Base-by-base conservation (phyloP, 2,888 invertebrate species). In the Cephalotes varians region DNA sequence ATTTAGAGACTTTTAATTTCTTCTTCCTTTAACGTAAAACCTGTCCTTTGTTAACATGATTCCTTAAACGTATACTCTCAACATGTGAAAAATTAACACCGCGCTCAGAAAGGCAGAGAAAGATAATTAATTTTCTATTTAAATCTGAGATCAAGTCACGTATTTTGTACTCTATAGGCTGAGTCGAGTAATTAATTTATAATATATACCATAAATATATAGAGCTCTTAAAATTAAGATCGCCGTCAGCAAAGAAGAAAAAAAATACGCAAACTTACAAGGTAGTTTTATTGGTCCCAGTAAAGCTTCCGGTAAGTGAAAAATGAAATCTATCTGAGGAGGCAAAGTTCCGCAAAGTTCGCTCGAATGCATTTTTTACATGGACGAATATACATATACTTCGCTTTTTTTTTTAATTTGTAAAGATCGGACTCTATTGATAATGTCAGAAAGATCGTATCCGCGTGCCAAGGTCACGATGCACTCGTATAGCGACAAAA, bases 101-200 rank as follows among this genome's bases (percentile, higher is more conserved):
- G 21, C 69, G 56, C 44, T 56, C 12, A 28, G 44, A 69, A 49
- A 76, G 34, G 44, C 67, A 54, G 60, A 62, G 34, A 77, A 82
- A 69, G 60, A 51, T 62, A 72, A 81, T 81, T 83, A 85, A 67
- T 89, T 86, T 86, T 85, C 87, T 90, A 87, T 81, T 79, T 76
- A 67, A 90, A 91, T 91, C 87, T 92, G 93, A 93, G 93, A 93
- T 93, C 92, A 90, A 91, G 90, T 92, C 88, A 85, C 89, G 85
- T 87, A 88, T 81, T 93, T 93, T 93, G 93, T 93, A 93, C 93
- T 93, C 88, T 91, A 86, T 91, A 91, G 92, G 90, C 88, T 91
- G 88, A 90, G 91, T 89, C 88, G 25, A 85, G 84, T 88, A 80
- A 87, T 87, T 85, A 86, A 83, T 86, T 86, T 85, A 82, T 51